Percentiles rank a stretch among this genome's conserved stretches.
Conservation (phyloP, 2,797 vertebrate species). For the Ptychobarbus kaznakovi region DNA sequence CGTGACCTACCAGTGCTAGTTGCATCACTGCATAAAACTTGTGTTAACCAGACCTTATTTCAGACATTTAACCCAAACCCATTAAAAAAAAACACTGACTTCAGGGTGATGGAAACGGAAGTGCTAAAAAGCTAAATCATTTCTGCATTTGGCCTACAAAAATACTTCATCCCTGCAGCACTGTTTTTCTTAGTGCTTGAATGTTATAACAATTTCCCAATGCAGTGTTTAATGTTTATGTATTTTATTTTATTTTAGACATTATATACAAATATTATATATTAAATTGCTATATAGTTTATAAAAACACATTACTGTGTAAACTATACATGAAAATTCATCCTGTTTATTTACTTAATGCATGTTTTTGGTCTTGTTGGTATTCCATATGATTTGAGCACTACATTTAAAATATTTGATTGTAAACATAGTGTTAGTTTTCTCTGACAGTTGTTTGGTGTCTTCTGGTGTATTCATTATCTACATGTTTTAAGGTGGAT, state of each 20-base stretch:
- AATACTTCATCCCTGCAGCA: too few species aligned
- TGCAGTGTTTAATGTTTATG: too few species aligned
- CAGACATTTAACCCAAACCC: too few species aligned
- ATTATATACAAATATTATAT: not conserved
- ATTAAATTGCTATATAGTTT: not conserved
- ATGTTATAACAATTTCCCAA: too few species aligned
- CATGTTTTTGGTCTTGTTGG: not conserved
- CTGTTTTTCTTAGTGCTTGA: not conserved
- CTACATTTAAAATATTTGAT: not conserved
- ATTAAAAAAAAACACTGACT: too few species aligned
- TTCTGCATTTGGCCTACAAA: too few species aligned
- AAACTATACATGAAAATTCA: not conserved
- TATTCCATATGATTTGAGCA: not conserved
- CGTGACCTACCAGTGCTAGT: too few species aligned
- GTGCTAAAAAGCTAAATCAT: too few species aligned
- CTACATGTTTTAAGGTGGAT: conserved; percentile 87
- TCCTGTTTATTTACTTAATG: not conserved
- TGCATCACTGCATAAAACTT: not conserved
- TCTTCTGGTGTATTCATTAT: not conserved
- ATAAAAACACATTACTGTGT: not conserved
- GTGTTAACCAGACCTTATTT: too few species aligned
- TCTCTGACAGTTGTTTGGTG: not conserved
- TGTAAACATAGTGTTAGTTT: not conserved
- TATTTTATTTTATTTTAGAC: not conserved
- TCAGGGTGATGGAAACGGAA: too few species aligned